phyloP scores from a whole-genome alignment of 2,113 vertebrate species.

The Chaenocephalus aceratus region DNA sequence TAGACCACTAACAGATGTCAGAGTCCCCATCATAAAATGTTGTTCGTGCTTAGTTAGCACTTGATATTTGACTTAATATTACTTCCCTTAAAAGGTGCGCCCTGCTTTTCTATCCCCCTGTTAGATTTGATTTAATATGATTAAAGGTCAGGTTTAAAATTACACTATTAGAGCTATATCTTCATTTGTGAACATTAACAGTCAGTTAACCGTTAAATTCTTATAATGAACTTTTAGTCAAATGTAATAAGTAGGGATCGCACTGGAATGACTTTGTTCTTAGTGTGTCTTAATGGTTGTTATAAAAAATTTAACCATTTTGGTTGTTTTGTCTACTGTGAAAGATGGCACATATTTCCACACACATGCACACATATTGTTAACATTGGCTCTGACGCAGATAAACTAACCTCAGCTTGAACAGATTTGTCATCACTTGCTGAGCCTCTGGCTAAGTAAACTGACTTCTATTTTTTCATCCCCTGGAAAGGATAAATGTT shows the following conservation, averaged over 20 bases:
- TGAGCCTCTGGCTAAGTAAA: slow-evolving; percentile 51
- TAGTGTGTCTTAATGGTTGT: slow-evolving; percentile 1
- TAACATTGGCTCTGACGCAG: slow-evolving; percentile 54
- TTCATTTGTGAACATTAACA: background rate
- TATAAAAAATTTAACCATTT: slow-evolving; percentile 15
- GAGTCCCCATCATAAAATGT: slow-evolving; percentile 61
- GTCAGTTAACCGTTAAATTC: background rate
- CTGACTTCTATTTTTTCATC: slow-evolving; percentile 47
- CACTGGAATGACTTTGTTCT: background rate
- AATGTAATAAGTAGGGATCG: background rate
- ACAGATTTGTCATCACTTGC: slow-evolving; percentile 63
- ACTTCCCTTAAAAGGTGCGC: slow-evolving; percentile 16
- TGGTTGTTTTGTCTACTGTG: slow-evolving; percentile 58
- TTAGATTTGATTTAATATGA: slow-evolving; percentile 8
- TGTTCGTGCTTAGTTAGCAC: slow-evolving; percentile 46
- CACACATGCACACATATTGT: slow-evolving; percentile 33
- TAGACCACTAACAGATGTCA: slow-evolving; percentile 76
- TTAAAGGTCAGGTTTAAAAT: background rate
- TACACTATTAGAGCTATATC: background rate
- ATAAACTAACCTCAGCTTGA: slow-evolving; percentile 66
- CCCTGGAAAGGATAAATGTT: background rate
- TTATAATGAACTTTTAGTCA: background rate
- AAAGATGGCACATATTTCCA: slow-evolving; percentile 51
- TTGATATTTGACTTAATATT: slow-evolving; percentile 51
- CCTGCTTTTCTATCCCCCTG: background rate